phyloP scores from a whole-genome alignment of 2,113 vertebrate genomes.

The Dissostichus mawsoni region DNA sequence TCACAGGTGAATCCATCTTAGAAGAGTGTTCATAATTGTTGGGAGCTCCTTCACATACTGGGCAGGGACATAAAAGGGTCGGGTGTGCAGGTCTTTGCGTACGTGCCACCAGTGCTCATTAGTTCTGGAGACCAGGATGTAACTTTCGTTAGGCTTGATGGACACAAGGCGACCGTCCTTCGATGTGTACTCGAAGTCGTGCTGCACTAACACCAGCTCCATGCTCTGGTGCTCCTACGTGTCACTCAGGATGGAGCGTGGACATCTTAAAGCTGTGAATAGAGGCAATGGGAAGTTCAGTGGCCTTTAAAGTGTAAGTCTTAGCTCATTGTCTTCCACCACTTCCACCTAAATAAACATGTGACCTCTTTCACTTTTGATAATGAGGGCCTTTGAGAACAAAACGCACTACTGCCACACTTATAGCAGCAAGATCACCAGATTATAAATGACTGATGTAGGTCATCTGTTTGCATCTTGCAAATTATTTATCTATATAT shows the following conservation, averaged over 20 bases:
- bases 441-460: background rate
- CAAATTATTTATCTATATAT: no score
- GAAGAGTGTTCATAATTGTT: background rate
- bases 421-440: background rate
- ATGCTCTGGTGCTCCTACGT: conserved; percentile 61
- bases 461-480: no score
- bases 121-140: conserved; percentile 88
- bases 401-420: no score
- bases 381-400: no score
- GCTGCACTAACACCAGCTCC: conserved; percentile 88
- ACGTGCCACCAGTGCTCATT: conserved; percentile 96
- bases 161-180: conserved; percentile 87
- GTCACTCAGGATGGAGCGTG: background rate
- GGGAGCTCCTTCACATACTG: conserved; percentile 89
- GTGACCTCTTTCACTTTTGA: background rate
- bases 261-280: conserved; percentile 54
- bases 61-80: conserved; percentile 92
- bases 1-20: background rate
- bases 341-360: background rate
- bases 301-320: background rate
- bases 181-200: conserved; percentile 88
- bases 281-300: conserved; percentile 34
- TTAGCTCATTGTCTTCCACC: background rate
- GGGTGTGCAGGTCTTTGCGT: conserved; percentile 77
- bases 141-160: conserved; percentile 91